Evolutionary conservation across 37 sponge, comb jelly and placozoan genomes (phyloP), one percentile per base, ranked within the genome.

Genomic region (Axinella damicornis): DNA sequence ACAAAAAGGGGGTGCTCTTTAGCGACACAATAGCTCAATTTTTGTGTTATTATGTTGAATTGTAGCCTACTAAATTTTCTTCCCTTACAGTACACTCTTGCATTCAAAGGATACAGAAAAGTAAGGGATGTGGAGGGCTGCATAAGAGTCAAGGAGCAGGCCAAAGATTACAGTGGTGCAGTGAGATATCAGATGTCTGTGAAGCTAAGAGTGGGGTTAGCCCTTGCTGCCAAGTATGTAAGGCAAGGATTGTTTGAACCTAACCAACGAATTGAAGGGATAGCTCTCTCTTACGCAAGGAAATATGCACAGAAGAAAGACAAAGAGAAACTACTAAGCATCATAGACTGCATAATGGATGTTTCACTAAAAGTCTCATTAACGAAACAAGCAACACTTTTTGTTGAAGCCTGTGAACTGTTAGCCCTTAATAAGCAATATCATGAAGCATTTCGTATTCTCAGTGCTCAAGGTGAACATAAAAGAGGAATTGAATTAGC

Each of bases 321-420:
- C 75, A 37, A 34, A 34, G 30, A 57, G 62, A 32, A 76, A 11
- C 15, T 20, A 2, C 58, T 54, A 58, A 55, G 62, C 2, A 32
- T 20, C 20, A 46, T 46, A 21, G 52, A 25, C 31, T 52, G 20
- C 12, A 9, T 74, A 52, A 13, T 55, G 2, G 38, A 76, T 20
- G 62, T 20, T 27, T 22, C 5, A 11, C 19, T 33, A 22, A 56
- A 57, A 28, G 77, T 53, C 30, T 6, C 20, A 18, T 76, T 57
- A 20, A 11, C 57, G 33, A 76, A 76, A 16, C 25, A 58, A 58
- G 57, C 62, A 20, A 57, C 28, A 25, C 24, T 76, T 13, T 76
- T 33, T 76, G 61, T 28, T 28, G 77, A 76, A 76, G 77, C 77
- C 22, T 25, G 5, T n/a, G 77, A 76, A 21, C 27, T 56, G 36